Evolutionary conservation across 2,888 invertebrate species (phyloP), one percentile per base, ranked within the genome.

Genomic region (Epistrophella euchroma): DNA sequence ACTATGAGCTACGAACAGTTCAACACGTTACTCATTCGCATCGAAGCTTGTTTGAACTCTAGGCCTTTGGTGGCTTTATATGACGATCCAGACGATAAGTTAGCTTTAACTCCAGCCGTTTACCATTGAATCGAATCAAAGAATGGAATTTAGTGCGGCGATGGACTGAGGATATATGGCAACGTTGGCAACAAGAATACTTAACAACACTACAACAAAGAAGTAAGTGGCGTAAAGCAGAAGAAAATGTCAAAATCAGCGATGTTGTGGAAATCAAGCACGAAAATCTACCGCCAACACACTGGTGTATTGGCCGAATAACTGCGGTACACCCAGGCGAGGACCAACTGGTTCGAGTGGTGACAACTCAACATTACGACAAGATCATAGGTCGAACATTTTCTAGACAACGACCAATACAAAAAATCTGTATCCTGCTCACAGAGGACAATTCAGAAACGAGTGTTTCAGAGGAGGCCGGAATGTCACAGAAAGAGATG

Each of bases 291-390:
- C 35, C 35, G 10, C 35, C 35, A 10, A 40, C 77, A 9, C 62
- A 88, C 11, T 90, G 90, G 90, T 76, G 64, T n/a, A 58, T 89
- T 1, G 35, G 35, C 2, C 35, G 35, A 35, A 10, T 35, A 35
- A 35, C 35, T 35, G 35, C 35, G 1, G 35, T 35, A 0, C 35
- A 35, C 10, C 35, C 35, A 35, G 35, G 35, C 35, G 35, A 35
- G 10, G 35, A 35, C 2, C 35, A 35, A 35, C 10, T 35, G 0
- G 88, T 89, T n/a, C 66, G 89, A 68, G 88, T 89, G 6, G 68
- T 73, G 6, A 28, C 43, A 0, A 62, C 74, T 0, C 62, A 62
- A n/a, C 74, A 74, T 13, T 74, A 74, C 25, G 64, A 64, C 11
- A 74, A 64, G 43, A 7, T 19, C 15, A 74, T 32, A 15, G 64